phyloP scores from a whole-genome alignment of 2,113 vertebrate species.

The Actenoides lindsayi region DNA sequence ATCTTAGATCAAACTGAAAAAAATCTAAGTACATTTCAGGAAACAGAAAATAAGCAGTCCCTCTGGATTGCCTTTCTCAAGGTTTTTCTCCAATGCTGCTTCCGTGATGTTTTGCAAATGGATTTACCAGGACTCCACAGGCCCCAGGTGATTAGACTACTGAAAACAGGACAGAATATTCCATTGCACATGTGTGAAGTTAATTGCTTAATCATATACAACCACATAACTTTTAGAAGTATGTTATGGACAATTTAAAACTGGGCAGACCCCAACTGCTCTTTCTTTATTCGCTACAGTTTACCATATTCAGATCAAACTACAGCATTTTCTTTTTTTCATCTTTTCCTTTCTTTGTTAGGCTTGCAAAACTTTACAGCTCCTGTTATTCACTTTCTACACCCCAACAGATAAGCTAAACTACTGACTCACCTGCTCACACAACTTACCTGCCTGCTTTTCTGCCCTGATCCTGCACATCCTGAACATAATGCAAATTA shows the following conservation, averaged over 20 bases:
- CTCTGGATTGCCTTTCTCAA: slow-evolving; percentile 10
- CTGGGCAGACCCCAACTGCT: not conserved
- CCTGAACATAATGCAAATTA: not conserved
- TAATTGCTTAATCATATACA: slow-evolving; percentile 46
- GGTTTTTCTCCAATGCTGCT: not conserved
- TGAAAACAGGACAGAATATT: slow-evolving; percentile 37
- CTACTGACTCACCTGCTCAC: not conserved
- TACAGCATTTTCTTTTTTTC: not conserved
- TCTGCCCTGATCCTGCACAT: no score
- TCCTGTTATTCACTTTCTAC: not conserved
- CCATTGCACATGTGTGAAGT: slow-evolving; percentile 40
- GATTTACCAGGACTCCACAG: slow-evolving; percentile 42
- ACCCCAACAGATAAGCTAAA: not conserved
- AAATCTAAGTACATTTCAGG: slow-evolving; percentile 15
- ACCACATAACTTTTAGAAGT: slow-evolving; percentile 43
- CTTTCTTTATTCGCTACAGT: not conserved
- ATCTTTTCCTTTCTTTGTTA: not conserved
- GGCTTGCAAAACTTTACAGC: not conserved
- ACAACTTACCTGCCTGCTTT: not conserved
- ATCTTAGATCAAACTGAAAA: slow-evolving; percentile 35
- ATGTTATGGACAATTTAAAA: slow-evolving; percentile 18
- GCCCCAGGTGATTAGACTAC: slow-evolving; percentile 40
- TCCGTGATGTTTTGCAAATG: slow-evolving; percentile 47
- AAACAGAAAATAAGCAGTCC: slow-evolving; percentile 43
- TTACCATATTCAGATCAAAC: not conserved